Percentiles rank a stretch among this genome's conserved stretches.
Conservation (phyloP, 2,888 invertebrate species). For the Erebia aethiops region DNA sequence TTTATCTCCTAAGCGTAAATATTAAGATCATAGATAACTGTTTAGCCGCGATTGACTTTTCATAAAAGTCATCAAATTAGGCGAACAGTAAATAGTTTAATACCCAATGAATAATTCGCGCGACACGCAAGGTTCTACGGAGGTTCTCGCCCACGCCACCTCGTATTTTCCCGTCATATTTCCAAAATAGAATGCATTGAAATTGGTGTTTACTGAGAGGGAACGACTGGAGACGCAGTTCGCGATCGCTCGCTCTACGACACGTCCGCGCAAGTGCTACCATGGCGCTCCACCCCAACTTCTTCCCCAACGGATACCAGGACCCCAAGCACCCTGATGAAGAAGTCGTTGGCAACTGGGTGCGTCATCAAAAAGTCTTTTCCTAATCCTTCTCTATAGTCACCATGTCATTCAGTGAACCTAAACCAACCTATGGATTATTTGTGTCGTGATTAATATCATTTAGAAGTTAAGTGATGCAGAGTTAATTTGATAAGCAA, state of each 20-base stretch:
- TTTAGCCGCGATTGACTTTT: conserved; percentile 6
- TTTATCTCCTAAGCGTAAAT: neutral
- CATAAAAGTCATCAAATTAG: conserved; percentile 18
- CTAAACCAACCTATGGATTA: neutral
- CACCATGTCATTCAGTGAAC: neutral
- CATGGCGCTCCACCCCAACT: conserved; percentile 77
- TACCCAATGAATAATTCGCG: conserved; percentile 45
- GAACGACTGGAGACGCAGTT: conserved; percentile 73
- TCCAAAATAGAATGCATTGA: conserved; percentile 82
- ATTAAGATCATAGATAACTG: conserved; percentile 6
- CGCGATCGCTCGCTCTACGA: conserved; percentile 69
- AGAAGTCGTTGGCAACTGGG: conserved; percentile 84
- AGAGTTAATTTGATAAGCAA: conserved; percentile 20
- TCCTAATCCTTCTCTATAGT: conserved; percentile 9
- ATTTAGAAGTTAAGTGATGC: neutral
- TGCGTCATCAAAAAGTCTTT: conserved; percentile 61
- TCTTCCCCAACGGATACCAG: conserved; percentile 81
- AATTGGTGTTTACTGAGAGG: conserved; percentile 77
- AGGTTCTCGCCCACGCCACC: conserved; percentile 71
- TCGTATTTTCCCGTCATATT: conserved; percentile 73
- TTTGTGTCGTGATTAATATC: conserved; percentile 2
- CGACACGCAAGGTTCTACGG: conserved; percentile 61
- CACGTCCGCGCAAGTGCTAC: conserved; percentile 65
- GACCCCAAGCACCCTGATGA: conserved; percentile 82
- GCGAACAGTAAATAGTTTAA: conserved; percentile 28